Evolutionary conservation across 2,113 vertebrate genomes (phyloP), one percentile per base, ranked within the genome.

Genomic region (Nyctibius bracteatus): DNA sequence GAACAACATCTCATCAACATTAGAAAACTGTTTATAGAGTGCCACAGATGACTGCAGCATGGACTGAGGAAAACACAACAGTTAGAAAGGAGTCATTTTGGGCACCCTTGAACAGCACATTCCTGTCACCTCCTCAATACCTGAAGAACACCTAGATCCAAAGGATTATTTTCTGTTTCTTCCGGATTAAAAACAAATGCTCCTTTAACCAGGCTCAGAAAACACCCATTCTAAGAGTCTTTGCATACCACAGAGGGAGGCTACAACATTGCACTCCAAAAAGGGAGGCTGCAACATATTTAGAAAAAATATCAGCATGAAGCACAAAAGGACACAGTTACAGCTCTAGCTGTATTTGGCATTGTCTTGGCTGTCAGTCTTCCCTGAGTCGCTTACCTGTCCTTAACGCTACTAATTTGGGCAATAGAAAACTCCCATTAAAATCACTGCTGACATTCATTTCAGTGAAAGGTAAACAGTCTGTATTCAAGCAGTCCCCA

Each of bases 131-230:
- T 77, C 37, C 58, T 93, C 44, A 37, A 39, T 44, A 55, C 14
- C 0, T 1, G 1, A 66, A 73, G 37, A 78, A 46, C 12, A 78
- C 11, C 35, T 71, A 71, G 27, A 86, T 44, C 22, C 21, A 83
- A 74, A 88, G 10, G 44, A 92, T 67, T 3, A 12, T 21, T 52
- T 92, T 79, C 30, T 55, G 8, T 81, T 83, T 86, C 39, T 71
- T 59, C 59, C 79, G 28, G 33, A 49, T 88, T 93, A 79, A 93
- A 92, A 93, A 62, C 6, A 78, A 93, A 67, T 54, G 19, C 22
- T 80, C 19, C 33, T 93, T 93, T 73, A 83, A 78, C 16, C 19
- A 93, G 18, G 7, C 35, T 78, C 33, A 83, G 54, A 37, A 91
- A 90, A 35, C 10, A 52, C 6, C 8, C 43, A 39, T 85, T 68